Evolutionary conservation across 2,797 vertebrate species (phyloP).

Genomic region (Enteromius anoplus): DNA sequence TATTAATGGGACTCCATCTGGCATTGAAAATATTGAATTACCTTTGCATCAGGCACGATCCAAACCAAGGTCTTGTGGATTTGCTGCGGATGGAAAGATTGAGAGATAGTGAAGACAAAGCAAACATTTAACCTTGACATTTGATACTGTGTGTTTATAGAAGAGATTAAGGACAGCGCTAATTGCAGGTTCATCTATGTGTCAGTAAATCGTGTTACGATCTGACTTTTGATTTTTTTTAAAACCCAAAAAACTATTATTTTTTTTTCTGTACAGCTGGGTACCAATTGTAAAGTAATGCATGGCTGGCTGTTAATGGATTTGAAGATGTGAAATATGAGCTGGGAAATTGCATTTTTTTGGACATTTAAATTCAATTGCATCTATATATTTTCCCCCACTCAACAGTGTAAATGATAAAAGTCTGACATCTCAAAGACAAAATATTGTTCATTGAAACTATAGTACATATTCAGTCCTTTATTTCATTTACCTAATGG

Average conservation of each 20-base stretch:
- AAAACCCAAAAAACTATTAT: too few relatives aligned
- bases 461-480: constrained; percentile 57
- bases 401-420: constrained; percentile 4
- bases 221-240: too few relatives aligned
- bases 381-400: constrained; percentile 5
- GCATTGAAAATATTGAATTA: constrained; percentile 50
- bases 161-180: constrained; percentile 39
- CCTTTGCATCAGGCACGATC: constrained; percentile 58
- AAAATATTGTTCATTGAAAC: constrained; percentile 62
- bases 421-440: constrained; percentile 60
- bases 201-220: constrained; percentile 12
- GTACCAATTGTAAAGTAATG: too few relatives aligned
- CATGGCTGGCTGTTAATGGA: too few relatives aligned
- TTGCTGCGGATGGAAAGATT: constrained; percentile 61
- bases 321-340: too few relatives aligned
- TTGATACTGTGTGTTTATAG: constrained; percentile 60
- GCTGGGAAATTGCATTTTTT: too few relatives aligned
- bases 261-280: background rate
- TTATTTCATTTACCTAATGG: constrained; percentile 65
- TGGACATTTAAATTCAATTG: too few relatives aligned
- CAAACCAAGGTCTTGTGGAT: constrained; percentile 72
- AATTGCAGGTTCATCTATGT: constrained; percentile 31
- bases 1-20: constrained; percentile 54
- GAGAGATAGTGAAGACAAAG: constrained; percentile 57
- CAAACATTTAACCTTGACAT: constrained; percentile 73